Evolutionary conservation across 37 sponge, comb jelly and placozoan species (phyloP).

Genomic region (Cladorhizidae sp.): DNA sequence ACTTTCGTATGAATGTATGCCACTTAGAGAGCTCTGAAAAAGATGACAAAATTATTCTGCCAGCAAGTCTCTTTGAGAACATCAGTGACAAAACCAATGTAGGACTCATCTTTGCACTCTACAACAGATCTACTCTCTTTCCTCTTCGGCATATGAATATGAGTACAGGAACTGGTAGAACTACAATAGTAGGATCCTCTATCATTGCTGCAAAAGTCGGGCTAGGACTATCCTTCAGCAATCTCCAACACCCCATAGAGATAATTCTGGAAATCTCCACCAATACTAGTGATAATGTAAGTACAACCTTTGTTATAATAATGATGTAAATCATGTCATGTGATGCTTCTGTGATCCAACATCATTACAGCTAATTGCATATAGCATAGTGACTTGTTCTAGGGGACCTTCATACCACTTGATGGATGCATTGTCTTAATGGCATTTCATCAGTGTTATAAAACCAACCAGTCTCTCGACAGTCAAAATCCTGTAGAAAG

Average conservation of each 20-base stretch:
- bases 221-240: background rate
- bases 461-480: too few species aligned
- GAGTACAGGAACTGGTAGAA: too few species aligned
- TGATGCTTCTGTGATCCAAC: too few species aligned
- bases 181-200: background rate
- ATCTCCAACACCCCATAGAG: background rate
- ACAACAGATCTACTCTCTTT: background rate
- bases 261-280: background rate
- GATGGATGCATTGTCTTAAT: too few species aligned
- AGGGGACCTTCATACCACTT: too few species aligned
- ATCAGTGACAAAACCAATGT: background rate
- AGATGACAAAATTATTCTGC: background rate
- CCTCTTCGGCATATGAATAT: background rate
- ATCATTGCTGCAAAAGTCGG: slow-evolving; percentile 1
- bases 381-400: too few species aligned
- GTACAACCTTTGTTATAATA: background rate
- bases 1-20: too few species aligned
- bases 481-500: too few species aligned
- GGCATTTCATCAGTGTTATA: too few species aligned
- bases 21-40: too few species aligned
- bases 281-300: background rate
- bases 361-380: too few species aligned
- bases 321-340: too few species aligned
- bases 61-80: background rate
- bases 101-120: slow-evolving; percentile 10